These are phyloP conservation scores for Setipinna tenuifilis DNA, from an alignment of 2,797 vertebrate genomes.

Conservation along the genomic window DNA sequence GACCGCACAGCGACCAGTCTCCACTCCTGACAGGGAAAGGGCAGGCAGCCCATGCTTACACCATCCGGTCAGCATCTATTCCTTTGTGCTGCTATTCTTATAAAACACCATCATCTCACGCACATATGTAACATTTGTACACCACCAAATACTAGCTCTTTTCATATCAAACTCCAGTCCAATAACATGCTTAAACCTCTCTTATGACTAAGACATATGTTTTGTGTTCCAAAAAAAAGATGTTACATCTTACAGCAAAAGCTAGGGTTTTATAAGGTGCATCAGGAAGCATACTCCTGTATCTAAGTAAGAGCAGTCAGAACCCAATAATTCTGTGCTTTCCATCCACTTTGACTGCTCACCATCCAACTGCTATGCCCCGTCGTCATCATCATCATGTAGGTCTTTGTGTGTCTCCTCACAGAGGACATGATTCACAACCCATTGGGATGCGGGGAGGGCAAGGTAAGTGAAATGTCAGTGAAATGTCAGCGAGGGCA, in stretches of 20 bases:
- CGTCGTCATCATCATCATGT: background rate
- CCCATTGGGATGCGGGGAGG: constrained; percentile 8
- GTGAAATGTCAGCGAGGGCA: constrained; percentile 57
- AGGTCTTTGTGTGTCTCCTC: background rate
- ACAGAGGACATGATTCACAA: constrained; percentile 32
- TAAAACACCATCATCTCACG: background rate
- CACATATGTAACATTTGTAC: background rate
- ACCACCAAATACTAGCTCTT: background rate
- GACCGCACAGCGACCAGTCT: background rate
- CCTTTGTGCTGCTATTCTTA: constrained; percentile 12
- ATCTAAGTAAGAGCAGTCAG: background rate
- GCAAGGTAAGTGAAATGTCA: constrained; percentile 48
- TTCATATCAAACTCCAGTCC: background rate
- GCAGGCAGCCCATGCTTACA: background rate
- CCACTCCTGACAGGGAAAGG: background rate
- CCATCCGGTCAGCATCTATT: background rate
- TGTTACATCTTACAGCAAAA: too few species aligned
- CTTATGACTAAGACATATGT: too few species aligned
- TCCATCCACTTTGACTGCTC: background rate
- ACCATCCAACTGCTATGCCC: background rate
- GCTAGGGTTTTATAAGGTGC: too few species aligned
- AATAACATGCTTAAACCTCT: background rate
- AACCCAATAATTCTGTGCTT: background rate
- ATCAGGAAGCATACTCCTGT: too few species aligned
- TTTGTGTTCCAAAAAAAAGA: too few species aligned